A percentile compares a stretch with the other conserved stretches of the same genome.
Conservation (phyloP, 2,113 vertebrate genomes). For the Ceratotherium simum region DNA sequence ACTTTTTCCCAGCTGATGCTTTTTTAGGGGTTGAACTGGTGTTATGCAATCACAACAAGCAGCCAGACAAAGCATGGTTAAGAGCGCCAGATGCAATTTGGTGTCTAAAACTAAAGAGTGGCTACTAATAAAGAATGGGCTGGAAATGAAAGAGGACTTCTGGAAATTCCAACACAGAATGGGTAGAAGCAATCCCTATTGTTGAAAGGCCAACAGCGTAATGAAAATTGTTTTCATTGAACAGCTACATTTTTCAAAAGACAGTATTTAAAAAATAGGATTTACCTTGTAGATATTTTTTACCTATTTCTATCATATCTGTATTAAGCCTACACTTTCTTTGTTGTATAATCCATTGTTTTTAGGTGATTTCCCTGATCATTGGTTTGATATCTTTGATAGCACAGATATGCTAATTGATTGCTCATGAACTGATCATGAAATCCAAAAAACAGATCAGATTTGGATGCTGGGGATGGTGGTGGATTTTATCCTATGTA, state of each 20-base stretch:
- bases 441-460: not conserved
- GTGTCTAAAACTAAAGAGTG: not conserved
- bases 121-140: not conserved
- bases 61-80: not conserved
- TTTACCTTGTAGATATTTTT: not conserved
- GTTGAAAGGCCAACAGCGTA: not conserved
- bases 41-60: not conserved
- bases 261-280: not conserved
- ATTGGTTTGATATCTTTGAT: not conserved
- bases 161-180: not conserved
- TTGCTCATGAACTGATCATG: not conserved
- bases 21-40: not conserved
- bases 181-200: not conserved
- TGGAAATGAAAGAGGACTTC: constrained; percentile 28
- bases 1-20: not conserved
- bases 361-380: not conserved
- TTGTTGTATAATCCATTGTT: not conserved
- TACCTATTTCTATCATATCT: not conserved
- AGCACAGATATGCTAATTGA: not conserved
- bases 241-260: not conserved
- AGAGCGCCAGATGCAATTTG: not conserved
- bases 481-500: not conserved
- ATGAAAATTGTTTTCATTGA: not conserved
- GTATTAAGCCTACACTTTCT: not conserved
- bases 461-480: not conserved